These are phyloP conservation scores for Crenuchus spilurus DNA, from an alignment of 2,797 vertebrate species.

Conservation along the genomic window DNA sequence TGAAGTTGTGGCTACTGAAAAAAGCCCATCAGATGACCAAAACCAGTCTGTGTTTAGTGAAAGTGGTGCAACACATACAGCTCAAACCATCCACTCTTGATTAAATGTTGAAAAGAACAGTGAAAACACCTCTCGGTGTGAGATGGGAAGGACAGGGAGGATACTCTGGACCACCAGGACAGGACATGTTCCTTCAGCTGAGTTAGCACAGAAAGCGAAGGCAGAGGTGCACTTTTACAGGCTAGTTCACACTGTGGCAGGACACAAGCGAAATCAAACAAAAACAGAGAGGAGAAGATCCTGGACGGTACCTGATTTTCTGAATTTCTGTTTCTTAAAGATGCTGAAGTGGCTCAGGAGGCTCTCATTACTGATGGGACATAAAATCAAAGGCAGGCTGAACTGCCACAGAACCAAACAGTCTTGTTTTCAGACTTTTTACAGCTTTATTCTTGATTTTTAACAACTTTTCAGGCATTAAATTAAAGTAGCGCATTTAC, in stretches of 20 bases:
- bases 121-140: conserved; percentile 32
- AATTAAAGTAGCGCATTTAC: too few relatives aligned
- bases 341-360: conserved; percentile 42
- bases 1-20: background rate
- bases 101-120: background rate
- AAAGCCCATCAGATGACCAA: too few relatives aligned
- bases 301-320: conserved; percentile 32
- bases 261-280: conserved; percentile 25
- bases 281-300: background rate
- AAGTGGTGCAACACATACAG: background rate
- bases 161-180: conserved; percentile 16
- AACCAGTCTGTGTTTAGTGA: background rate
- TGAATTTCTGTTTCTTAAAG: background rate
- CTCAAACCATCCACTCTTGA: background rate
- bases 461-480: too few relatives aligned
- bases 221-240: conserved; percentile 16
- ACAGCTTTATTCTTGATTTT: too few relatives aligned
- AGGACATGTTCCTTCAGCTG: conserved; percentile 19
- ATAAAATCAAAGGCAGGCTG: background rate
- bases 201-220: conserved; percentile 19
- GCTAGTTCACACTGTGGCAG: conserved; percentile 7
- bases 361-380: conserved; percentile 4
- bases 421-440: too few relatives aligned
- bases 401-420: background rate
- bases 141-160: background rate